Conservation (phyloP, 2,888 invertebrate species). For the Griposia aprilina region DNA sequence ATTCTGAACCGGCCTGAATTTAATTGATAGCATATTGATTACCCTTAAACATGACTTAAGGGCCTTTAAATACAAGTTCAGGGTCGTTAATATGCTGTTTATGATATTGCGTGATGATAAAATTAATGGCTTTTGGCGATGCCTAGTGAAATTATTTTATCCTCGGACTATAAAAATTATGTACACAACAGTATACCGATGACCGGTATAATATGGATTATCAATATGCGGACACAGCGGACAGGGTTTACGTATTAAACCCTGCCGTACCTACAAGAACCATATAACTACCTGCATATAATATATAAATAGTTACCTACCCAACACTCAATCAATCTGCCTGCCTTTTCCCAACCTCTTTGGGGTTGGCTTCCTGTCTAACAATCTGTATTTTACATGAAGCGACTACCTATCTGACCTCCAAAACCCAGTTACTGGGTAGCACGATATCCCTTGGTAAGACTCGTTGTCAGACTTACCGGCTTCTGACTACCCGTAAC, state of each 20-base stretch:
- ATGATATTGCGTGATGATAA: slow-evolving; percentile 44
- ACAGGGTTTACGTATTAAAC: background rate
- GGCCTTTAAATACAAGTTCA: slow-evolving; percentile 19
- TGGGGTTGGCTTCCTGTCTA: background rate
- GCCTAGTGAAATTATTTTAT: slow-evolving; percentile 4
- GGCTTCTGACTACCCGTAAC: background rate
- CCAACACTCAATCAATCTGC: background rate
- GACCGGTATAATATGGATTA: background rate
- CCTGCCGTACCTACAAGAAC: background rate
- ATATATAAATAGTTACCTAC: too few relatives aligned
- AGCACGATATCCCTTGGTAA: background rate
- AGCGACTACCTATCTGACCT: background rate
- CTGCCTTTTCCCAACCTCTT: background rate
- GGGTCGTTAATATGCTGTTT: slow-evolving; percentile 35
- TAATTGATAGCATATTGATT: slow-evolving; percentile 22
- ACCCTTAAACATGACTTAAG: slow-evolving; percentile 17
- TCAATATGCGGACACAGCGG: background rate
- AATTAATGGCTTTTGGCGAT: slow-evolving; percentile 30
- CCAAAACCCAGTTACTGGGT: background rate
- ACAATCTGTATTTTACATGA: background rate
- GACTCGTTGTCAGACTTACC: background rate
- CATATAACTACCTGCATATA: too few relatives aligned
- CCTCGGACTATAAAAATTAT: background rate
- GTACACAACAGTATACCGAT: background rate
- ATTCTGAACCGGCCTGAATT: background rate